A percentile compares a stretch with the other conserved stretches of the same genome.
These are phyloP conservation scores for Enteromius viviparus DNA, from an alignment of 2,797 vertebrate genomes.

Conservation along the genomic window DNA sequence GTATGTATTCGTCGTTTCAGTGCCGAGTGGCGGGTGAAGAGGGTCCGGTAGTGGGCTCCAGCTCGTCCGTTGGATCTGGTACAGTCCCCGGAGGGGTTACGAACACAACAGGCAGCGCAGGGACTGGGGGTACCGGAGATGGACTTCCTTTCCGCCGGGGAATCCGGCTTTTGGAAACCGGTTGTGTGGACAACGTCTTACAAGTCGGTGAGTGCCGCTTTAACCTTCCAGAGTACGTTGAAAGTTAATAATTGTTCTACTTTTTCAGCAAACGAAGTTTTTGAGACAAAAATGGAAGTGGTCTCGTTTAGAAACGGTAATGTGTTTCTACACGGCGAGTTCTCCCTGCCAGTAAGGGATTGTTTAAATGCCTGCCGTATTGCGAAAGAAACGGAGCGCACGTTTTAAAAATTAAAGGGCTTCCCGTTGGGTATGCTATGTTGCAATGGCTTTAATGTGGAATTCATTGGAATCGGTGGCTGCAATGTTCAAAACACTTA, in stretches of 20 bases:
- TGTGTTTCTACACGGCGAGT: neutral
- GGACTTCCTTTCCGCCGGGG: conserved; percentile 93
- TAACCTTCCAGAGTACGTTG: neutral
- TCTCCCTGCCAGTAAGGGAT: neutral
- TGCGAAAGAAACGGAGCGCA: conserved; percentile 40
- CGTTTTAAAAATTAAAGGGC: conserved; percentile 81
- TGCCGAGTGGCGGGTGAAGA: conserved; percentile 86
- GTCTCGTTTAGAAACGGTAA: neutral
- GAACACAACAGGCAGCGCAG: conserved; percentile 68
- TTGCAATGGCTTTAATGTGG: conserved; percentile 14
- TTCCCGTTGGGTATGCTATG: conserved; percentile 41
- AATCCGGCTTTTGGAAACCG: conserved; percentile 93
- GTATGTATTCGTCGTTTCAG: conserved; percentile 98
- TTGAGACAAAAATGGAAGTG: conserved; percentile 6
- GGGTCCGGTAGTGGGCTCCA: conserved; percentile 70
- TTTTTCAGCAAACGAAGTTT: conserved; percentile 54
- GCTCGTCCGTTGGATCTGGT: conserved; percentile 69
- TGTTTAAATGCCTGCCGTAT: conserved; percentile 12
- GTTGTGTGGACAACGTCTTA: conserved; percentile 96
- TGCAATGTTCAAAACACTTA: neutral
- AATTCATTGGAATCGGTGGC: conserved; percentile 44
- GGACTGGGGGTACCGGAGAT: conserved; percentile 79
- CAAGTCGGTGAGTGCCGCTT: conserved; percentile 92
- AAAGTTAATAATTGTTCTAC: conserved; percentile 26
- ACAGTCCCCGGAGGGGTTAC: conserved; percentile 73